Base-by-base conservation (phyloP, 2,888 invertebrate genomes). In the Epirrita christyi region DNA sequence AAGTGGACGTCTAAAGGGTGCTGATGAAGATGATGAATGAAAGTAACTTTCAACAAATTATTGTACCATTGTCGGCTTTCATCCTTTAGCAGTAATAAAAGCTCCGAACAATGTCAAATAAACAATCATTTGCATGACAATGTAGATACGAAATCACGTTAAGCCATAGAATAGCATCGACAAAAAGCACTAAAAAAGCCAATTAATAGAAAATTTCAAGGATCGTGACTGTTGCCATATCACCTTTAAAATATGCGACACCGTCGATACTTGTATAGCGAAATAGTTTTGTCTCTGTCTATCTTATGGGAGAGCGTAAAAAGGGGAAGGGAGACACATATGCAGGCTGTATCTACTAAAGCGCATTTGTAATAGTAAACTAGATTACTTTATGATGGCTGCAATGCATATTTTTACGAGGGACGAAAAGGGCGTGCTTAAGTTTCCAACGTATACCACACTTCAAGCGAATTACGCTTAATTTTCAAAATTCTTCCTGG, bases 131-230 rank as follows among this genome's bases (percentile, higher is more conserved):
- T 70, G 73, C 66, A 78, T 70, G 78, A 80, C 78, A 81, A 78
- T 76, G 74, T 70, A 67, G 72, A 77, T 76, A 80, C 68, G 68
- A 81, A 80, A 78, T 72, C 73, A 76, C 76, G 75, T 80, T 78
- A 75, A 77, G 71, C 73, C 59, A 66, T 75, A 74, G 71, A 80
- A 80, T 73, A 65, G 71, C 74, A 80, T 79, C 75, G 76, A 77
- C 77, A 80, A 83, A 78, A 78, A 73, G 72, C 71, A 81, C 78
- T 89, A 86, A 88, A 87, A 78, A 80, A 55, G 72, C 54, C 81
- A 86, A 86, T 88, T 86, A 88, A 88, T 88, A 86, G 84, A 83
- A 75, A 81, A 85, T 80, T 81, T 86, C 88, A 85, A 84, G 63
- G 66, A 62, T 70, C 70, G 65, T 81, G 87, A 86, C 85, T 83